Evolutionary conservation across 2,888 invertebrate species (phyloP).

Genomic region (Drosophila aldrichi): DNA sequence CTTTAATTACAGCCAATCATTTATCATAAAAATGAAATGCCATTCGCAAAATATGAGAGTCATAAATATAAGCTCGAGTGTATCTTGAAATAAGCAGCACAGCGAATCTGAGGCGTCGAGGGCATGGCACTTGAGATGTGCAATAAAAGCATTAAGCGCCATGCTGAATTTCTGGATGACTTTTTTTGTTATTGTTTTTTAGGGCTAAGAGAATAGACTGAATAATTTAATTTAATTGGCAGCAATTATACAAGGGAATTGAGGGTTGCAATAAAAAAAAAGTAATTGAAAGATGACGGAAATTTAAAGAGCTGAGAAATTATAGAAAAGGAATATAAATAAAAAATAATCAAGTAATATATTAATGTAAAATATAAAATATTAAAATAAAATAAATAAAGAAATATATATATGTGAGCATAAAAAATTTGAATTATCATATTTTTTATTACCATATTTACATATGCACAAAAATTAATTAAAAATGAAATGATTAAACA

Average conservation of each 20-base stretch:
- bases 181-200: neutral
- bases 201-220: constrained; percentile 1
- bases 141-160: constrained; percentile 8
- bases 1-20: constrained; percentile 72
- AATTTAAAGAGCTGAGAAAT: neutral
- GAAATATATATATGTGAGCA: no score
- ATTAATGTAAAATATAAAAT: no score
- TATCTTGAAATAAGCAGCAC: constrained; percentile 24
- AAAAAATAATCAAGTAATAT: neutral
- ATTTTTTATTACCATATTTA: no score
- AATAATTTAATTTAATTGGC: constrained; percentile 2
- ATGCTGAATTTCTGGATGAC: neutral
- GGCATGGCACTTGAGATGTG: neutral
- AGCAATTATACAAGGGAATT: constrained; percentile 7
- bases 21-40: constrained; percentile 63
- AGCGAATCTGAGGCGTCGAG: neutral
- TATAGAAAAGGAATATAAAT: neutral
- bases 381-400: neutral
- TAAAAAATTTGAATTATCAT: no score
- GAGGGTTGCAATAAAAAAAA: neutral
- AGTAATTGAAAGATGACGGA: neutral
- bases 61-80: constrained; percentile 53
- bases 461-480: no score
- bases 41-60: constrained; percentile 58
- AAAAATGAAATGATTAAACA: no score